A percentile compares a stretch with the other conserved stretches of the same genome.
phyloP scores from a whole-genome alignment of 1,140 invertebrate species.

The Formica selysi region DNA sequence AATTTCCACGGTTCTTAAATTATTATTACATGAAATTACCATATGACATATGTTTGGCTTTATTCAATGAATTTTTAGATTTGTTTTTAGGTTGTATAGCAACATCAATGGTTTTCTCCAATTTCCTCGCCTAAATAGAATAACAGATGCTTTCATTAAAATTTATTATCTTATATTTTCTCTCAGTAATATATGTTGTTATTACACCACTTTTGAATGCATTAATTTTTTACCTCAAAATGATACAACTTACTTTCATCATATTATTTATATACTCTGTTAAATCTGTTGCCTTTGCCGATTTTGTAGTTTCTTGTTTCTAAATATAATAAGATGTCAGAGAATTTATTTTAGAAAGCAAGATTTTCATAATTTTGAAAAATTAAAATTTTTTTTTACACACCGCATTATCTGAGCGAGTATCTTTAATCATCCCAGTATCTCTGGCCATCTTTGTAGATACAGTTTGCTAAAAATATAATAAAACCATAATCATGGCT shows the following conservation, averaged over 20 bases:
- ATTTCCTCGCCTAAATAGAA: background rate
- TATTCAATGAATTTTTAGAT: background rate
- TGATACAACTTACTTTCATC: background rate
- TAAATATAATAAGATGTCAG: slow-evolving; percentile 2
- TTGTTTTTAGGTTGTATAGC: slow-evolving; percentile 58
- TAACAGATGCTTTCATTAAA: background rate
- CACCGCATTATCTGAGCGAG: background rate
- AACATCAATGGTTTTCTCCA: slow-evolving; percentile 56
- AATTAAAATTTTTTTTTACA: background rate
- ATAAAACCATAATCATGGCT: slow-evolving; percentile 7
- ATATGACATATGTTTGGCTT: slow-evolving; percentile 11
- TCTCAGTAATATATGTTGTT: background rate
- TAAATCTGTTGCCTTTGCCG: background rate
- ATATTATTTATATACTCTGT: slow-evolving; percentile 31
- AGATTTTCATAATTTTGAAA: background rate
- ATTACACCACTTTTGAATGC: background rate
- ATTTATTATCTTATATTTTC: slow-evolving; percentile 13
- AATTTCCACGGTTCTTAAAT: slow-evolving; percentile 5
- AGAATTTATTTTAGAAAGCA: background rate
- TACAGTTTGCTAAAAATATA: slow-evolving; percentile 27
- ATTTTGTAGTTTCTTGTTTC: background rate
- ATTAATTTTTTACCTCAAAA: background rate
- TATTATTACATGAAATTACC: slow-evolving; percentile 58
- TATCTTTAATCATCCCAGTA: background rate
- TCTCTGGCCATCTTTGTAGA: background rate